Conservation (phyloP, 2,113 vertebrate species). For the Ochotona curzoniae region DNA sequence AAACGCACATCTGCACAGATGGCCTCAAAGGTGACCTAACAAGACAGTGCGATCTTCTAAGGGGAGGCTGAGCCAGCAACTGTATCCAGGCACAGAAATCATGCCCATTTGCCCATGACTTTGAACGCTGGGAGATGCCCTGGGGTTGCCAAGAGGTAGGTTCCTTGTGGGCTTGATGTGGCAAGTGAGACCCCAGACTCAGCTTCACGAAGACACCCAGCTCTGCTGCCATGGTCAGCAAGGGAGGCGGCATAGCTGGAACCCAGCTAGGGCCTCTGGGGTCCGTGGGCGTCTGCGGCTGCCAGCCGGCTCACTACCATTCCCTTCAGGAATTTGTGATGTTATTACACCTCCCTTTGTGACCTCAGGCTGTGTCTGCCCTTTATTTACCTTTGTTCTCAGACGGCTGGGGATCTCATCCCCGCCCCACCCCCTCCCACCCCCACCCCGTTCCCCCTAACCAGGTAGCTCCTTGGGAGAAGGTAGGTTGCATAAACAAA, state of each 20-base stretch:
- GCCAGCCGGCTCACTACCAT: slow-evolving; percentile 45
- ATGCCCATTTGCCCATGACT: not conserved
- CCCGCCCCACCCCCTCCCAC: not conserved
- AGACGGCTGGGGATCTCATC: slow-evolving; percentile 44
- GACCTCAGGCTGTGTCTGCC: slow-evolving; percentile 73
- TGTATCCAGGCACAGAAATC: not conserved
- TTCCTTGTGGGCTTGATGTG: not conserved
- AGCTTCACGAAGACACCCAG: not conserved
- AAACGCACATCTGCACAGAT: not conserved
- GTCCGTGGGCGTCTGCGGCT: not conserved
- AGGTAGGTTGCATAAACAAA: not conserved
- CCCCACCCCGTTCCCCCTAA: not conserved
- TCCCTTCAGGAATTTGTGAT: slow-evolving; percentile 62
- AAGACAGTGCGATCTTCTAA: not conserved
- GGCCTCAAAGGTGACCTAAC: not conserved
- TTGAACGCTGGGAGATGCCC: not conserved
- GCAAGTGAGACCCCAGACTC: not conserved
- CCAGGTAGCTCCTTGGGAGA: slow-evolving; percentile 43
- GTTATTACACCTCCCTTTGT: slow-evolving; percentile 48
- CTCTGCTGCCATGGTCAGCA: not conserved
- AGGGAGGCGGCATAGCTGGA: not conserved
- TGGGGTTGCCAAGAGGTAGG: not conserved
- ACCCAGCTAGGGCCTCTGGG: too few species aligned
- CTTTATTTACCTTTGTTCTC: slow-evolving; percentile 69
- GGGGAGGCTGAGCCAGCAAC: not conserved